These are phyloP conservation scores for Anarrhichthys ocellatus DNA, from an alignment of 2,113 vertebrate species.

Conservation along the genomic window DNA sequence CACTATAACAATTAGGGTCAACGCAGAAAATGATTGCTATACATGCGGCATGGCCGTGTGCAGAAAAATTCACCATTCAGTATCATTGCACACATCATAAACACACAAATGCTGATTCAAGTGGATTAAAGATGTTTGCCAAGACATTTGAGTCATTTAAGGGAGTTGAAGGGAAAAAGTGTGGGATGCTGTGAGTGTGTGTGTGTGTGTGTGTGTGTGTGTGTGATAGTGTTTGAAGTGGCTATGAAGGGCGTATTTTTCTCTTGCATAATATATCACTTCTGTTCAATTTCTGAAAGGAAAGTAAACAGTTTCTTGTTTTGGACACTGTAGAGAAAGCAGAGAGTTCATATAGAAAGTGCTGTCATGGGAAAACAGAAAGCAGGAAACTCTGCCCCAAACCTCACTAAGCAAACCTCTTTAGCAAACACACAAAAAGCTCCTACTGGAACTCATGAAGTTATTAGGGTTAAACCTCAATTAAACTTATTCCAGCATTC, in stretches of 20 bases:
- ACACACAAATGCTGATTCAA: constrained; percentile 7
- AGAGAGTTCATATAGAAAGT: constrained; percentile 12
- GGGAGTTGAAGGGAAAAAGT: constrained; percentile 30
- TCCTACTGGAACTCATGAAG: constrained; percentile 41
- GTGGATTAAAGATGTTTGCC: constrained; percentile 14
- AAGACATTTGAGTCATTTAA: constrained; percentile 28
- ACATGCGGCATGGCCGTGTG: not conserved
- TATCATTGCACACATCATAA: not conserved
- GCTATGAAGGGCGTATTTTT: not conserved
- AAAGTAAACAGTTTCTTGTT: constrained; percentile 32
- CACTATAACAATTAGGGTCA: constrained; percentile 37
- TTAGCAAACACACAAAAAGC: not conserved
- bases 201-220: constrained; percentile 1
- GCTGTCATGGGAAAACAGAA: constrained; percentile 25
- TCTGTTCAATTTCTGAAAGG: constrained; percentile 13
- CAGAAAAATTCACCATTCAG: not conserved
- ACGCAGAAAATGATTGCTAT: constrained; percentile 2
- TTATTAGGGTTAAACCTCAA: constrained; percentile 36
- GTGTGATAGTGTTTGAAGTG: not conserved
- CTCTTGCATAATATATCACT: constrained; percentile 6
- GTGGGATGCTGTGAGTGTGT: not conserved
- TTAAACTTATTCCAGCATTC: constrained; percentile 14
- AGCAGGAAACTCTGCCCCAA: constrained; percentile 23
- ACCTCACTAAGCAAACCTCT: constrained; percentile 6
- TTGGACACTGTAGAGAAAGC: constrained; percentile 3